Base-by-base conservation (phyloP, 2,888 invertebrate genomes). In the Ceramica pisi region DNA sequence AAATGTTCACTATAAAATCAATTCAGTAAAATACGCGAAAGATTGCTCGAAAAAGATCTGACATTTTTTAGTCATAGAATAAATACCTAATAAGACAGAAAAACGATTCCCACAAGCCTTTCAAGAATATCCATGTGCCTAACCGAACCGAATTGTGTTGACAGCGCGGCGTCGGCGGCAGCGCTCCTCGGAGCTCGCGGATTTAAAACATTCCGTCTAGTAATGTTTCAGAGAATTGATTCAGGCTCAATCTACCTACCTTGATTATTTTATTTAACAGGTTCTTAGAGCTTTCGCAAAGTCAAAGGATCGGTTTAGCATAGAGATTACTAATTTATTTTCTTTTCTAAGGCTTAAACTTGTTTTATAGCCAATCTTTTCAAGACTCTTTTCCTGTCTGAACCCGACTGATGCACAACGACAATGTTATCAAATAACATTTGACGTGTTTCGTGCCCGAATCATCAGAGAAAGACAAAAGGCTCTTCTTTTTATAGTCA, bases 401-500 rank as follows among this genome's bases (percentile, higher is more conserved):
- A 31, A 3, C 31, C 31, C 31, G 31, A 14, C 26, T 38, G 9
- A n/a, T 3, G 26, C 19, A 44, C 10, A 41, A 62, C 3, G 50
- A 53, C n/a, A 50, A 57, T 2, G 50, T 65, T 51, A 67, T 70
- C 55, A 60, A 66, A 44, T 48, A 56, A 64, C 63, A 53, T 23
- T 16, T 21, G 12, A 46, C 53, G 44, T 44, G 26, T 16, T 44
- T 57, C 26, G 60, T 23, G 31, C 12, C 19, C 26, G 31, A 63
- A 38, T 57, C 21, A 67, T 65, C 55, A 38, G 21, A 65, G 38
- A 55, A 63, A 71, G 59, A 83, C 69, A 70, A 63, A 31, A 55
- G 56, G 50, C 70, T 60, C 73, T 80, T 59, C 67, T 69, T 80
- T 83, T 82, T 76, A 83, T 76, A 48, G 74, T 69, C 74, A 75